phyloP scores from a whole-genome alignment of 2,113 vertebrate species.

The Ciconia stormi region DNA sequence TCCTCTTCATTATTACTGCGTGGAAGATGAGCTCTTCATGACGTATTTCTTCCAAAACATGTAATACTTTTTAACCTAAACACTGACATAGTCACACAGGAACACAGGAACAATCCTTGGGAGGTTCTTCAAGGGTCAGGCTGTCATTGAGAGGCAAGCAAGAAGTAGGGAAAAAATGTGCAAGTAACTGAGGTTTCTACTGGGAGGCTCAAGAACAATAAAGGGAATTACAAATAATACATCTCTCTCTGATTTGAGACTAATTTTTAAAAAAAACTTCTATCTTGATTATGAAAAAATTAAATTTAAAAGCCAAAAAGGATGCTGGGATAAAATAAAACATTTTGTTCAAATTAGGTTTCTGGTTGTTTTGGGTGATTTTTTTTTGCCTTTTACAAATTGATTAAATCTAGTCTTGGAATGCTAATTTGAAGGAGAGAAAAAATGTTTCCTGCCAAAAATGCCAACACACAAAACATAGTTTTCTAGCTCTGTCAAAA shows the following conservation, averaged over 20 bases:
- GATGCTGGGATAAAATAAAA: background rate
- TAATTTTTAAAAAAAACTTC: background rate
- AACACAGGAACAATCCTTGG: background rate
- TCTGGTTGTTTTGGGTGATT: background rate
- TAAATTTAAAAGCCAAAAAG: background rate
- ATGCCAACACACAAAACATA: background rate
- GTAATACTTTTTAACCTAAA: background rate
- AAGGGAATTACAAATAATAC: background rate
- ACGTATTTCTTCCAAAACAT: background rate
- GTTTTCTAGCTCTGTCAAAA: background rate
- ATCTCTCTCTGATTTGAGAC: background rate
- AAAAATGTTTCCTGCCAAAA: background rate
- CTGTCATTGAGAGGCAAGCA: background rate
- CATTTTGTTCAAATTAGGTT: background rate
- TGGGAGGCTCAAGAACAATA: background rate
- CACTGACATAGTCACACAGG: background rate
- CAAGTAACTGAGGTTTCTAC: background rate
- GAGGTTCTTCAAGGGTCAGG: background rate
- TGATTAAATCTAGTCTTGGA: background rate
- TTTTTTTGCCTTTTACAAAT: background rate
- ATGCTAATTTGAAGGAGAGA: background rate
- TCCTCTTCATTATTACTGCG: background rate
- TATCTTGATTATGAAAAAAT: background rate
- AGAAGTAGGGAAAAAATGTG: background rate
- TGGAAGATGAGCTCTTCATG: background rate